Base-by-base conservation (phyloP, 2,888 invertebrate species). In the Caenorhabditis sp. region DNA sequence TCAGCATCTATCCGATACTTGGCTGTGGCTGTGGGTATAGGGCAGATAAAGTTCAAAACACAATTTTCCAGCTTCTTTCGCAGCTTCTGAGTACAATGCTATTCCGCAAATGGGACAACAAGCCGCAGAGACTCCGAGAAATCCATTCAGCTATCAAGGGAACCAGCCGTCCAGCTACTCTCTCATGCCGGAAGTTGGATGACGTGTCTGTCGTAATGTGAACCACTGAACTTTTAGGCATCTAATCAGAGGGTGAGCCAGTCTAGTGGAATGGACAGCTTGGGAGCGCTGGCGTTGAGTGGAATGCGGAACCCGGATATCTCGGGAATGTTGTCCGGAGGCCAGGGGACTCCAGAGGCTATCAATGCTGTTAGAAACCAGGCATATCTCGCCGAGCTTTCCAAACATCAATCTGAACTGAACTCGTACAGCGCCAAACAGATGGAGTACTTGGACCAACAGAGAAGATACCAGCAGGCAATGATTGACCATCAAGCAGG, bases 401-500 rank as follows among this genome's bases (percentile, higher is more conserved):
- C 83, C 0, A 81, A 81, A 24, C 83, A 83, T 81, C 83, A 83
- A 58, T 43, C 77, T 17, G 85, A 85, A 43, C 68, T 86, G 39
- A 84, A 74, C 22, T 65, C 80, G 2, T 86, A 85, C 70, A 81
- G 79, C 41, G 81, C 83, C 5, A 86, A 85, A 45, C 86, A 86
- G 58, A 76, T 86, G 80, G 86, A 81, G 30, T 86, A 86, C 45
- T 53, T 86, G 53, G 86, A 86, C 62, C 80, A 83, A 26, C 85
- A 86, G 48, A 78, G 85, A 73, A 71, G 86, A 74, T 86, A 86
- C 62, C 84, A 86, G 52, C 85, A 86, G 59, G 82, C 81, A 17
- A 86, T 86, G 85, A 80, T 86, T 65, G 85, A 86, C 46, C 86
- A 86, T 61, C 86, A 85, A 52, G 86, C 86, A 20, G 86, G 85